Base-by-base conservation (phyloP, 2,888 invertebrate genomes). In the Cotesia congregata region DNA sequence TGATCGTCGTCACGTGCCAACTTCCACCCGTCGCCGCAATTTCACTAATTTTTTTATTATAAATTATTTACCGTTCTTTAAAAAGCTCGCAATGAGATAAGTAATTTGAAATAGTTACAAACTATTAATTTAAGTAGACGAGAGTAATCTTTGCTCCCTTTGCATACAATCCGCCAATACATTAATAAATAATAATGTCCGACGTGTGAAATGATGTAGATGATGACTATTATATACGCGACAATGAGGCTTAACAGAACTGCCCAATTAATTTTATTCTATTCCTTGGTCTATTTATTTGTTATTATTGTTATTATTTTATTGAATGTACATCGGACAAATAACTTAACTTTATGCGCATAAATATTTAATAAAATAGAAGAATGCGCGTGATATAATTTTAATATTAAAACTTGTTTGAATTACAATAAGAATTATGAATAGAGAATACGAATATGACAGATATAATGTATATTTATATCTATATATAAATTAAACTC, bases 1-100 rank as follows among this genome's bases (percentile, higher is more conserved):
- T 70, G 74, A 77, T 75, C 64, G 71, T 72, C 67, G 73, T 74
- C 75, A 77, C 77, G 73, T 73, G 73, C 74, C 68, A 72, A 64
- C 76, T 60, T 65, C 74, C 41, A 74, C 30, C 39, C 41, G 30
- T 12, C 40, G 60, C 67, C 20, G 68, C 67, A 77, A 77, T 80
- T 80, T 77, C 74, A 30, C 75, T 62, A 40, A 75, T 78, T n/a
- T 39, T 62, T 64, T 74, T 50, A 59, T 15, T 17, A 17, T 17
- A 15, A 62, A 62, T 6, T 62, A 20, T 62, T 6, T 62, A 20
- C 60, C 1, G 17, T 17, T 15, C 17, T 62, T 62, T 1, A 17
- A 17, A 62, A 17, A 6, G 2, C 0, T 50, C 12, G 50, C 1
- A 50, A 7, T 9, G 50, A 50, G 50, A 50, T 50, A 12, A 12